Evolutionary conservation across 2,113 vertebrate genomes (phyloP), one percentile per base, ranked within the genome.

Genomic region (Perca flavescens): DNA sequence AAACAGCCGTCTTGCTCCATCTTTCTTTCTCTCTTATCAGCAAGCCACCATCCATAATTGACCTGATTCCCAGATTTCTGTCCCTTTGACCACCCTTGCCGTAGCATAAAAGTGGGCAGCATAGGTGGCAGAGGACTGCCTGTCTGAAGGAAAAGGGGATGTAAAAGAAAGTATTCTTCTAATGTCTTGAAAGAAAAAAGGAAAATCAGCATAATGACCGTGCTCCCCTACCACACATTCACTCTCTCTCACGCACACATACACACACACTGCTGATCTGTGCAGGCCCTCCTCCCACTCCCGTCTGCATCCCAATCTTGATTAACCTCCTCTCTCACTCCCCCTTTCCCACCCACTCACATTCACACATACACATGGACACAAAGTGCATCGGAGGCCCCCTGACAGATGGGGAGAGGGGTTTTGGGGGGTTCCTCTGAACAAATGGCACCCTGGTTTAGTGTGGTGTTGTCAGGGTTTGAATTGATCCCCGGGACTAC

Each of bases 351-450:
- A 92, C 93, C 93, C 94, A 85, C 94, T 88, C 93, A 95, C 95
- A 94, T 94, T 96, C 95, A 95, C 91, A 81, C 92, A 89, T 80
- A 88, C 92, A 94, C 93, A 91, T 62, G 77, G 88, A 88, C 93
- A 94, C 92, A 95, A 93, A 95, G 94, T 94, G 92, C 80, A 88
- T 89, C 47, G 60, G 94, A 94, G 93, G 94, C 94, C 94, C 93
- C 91, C 95, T 96, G 96, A 96, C 96, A 96, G 96, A 96, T 96
- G 96, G 96, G 96, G 94, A 94, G 94, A 93, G 90, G 80, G 85
- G 92, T 94, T 88, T 94, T 75, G 72, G 92, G 92, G 91, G 93
- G 92, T 94, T 93, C 89, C 92, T 94, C 92, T 90, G 93, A 93
- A 95, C 94, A 95, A 96, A 94, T 92, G 94, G 94, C 92, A 86